phyloP scores from a whole-genome alignment of 2,888 invertebrate species.

The Lasioglossum oenotherae region DNA sequence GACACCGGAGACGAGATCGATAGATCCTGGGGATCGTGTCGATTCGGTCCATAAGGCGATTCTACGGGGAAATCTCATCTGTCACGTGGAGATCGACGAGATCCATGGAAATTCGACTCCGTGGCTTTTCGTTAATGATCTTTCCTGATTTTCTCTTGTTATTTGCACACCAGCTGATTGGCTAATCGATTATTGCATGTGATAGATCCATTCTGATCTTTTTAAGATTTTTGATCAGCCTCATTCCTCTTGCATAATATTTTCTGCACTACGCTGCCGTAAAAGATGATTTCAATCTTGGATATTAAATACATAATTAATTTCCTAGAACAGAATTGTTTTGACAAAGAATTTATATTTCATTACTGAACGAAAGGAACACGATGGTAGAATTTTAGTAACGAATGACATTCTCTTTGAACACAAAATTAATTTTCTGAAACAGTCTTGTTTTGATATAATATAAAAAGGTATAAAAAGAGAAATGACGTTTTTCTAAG shows the following conservation, averaged over 20 bases:
- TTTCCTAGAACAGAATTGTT: too few species aligned
- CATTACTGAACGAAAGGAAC: too few species aligned
- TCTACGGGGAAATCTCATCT: constrained; percentile 2
- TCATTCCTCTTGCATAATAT: neutral
- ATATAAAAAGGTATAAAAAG: too few species aligned
- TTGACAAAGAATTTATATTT: too few species aligned
- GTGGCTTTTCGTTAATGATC: neutral
- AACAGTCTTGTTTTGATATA: too few species aligned
- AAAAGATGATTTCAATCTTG: too few species aligned
- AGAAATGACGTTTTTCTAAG: too few species aligned
- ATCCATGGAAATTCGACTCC: constrained; percentile 32
- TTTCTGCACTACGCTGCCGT: neutral
- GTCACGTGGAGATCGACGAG: constrained; percentile 4
- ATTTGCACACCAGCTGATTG: neutral
- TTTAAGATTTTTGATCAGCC: neutral
- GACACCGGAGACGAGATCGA: neutral
- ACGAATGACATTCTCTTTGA: too few species aligned
- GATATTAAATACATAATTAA: too few species aligned
- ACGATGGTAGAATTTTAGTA: too few species aligned
- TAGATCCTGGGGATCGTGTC: neutral
- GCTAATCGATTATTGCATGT: neutral
- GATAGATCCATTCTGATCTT: neutral
- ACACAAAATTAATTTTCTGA: too few species aligned
- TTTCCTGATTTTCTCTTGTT: neutral
- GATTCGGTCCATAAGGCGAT: neutral